Evolutionary conservation across 1,140 invertebrate species (phyloP), one percentile per base, ranked within the genome.

Genomic region (Camponotus floridanus): DNA sequence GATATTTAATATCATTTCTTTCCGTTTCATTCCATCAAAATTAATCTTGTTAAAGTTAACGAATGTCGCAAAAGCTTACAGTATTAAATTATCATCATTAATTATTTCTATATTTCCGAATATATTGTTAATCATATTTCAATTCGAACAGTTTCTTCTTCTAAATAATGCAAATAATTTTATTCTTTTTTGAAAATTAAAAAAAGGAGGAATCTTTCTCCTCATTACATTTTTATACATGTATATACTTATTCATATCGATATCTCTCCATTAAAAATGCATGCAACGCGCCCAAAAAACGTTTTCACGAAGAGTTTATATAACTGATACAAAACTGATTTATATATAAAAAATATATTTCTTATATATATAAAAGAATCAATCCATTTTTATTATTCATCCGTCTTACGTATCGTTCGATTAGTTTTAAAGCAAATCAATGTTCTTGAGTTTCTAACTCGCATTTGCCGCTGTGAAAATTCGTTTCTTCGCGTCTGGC

Each of bases 301-400:
- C 48, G 65, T 59, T 87, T 21, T 78, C 62, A 64, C 11, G 31
- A 57, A 74, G 59, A 68, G 39, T 88, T 78, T 88, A 48, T 85
- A 87, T 26, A 26, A 26, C 0, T 26, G 26, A 26, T 26, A 55
- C 31, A 45, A 26, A 55, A 76, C 31, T 51, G 4, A 21, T 1
- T 76, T 51, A 51, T 48, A 15, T 18, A 51, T 48, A 15, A 48
- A 15, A 48, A 64, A 55, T 61, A 76, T 36, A 45, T 57, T 48
- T 59, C 6, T 4, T 26, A 36, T 2, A 21, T 45, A 59, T 13
- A 13, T 48, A 51, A 51, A 15, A 51, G 48, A 18, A 51, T 51
- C 48, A 51, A 51, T 51, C 15, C 15, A 18, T 51, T 18, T 48
- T 39, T 39, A 15, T 8, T 18, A 33, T n/a, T 33, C 8, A 48